Base-by-base conservation (phyloP, 2,113 vertebrate genomes). In the Podocnemis expansa region DNA sequence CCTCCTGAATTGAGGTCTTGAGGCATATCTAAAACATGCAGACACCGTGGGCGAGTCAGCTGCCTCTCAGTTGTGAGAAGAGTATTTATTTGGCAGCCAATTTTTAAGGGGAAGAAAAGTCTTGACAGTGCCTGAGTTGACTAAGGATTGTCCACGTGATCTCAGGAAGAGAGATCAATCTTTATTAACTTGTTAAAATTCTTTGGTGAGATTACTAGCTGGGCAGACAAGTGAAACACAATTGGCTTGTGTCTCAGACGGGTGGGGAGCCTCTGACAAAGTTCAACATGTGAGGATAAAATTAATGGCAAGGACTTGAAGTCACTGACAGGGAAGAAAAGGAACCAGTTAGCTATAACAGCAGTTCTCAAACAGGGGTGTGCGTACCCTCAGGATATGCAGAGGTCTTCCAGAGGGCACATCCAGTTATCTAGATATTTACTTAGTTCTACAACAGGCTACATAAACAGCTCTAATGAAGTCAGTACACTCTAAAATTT, bases 161-260 rank as follows among this genome's bases (percentile, higher is more conserved):
- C 86, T 94, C 45, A 86, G 91, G 85, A 97, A 86, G 80, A 70
- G 47, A 70, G 95, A 92, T 95, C 95, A 88, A 95, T 97, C 96
- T 94, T 91, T 56, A 94, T 93, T 93, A 97, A 90, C 87, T 92
- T 38, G 78, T 87, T 38, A 38, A 88, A 93, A 89, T 89, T 34
- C 84, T 96, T 86, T 0, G 10, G 96, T 91, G 94, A 91, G 93
- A 93, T 94, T 91, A 84, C 21, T 87, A 1, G 16, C 54, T 91
- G 89, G 2, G 80, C 56, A 86, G 96, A 89, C 47, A 78, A 2
- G 16, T 1, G 38, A 94, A 89, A 43, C 8, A 17, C 86, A 94
- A 52, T 1, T 87, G 92, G 94, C 88, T 73, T 2, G 6, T 49
- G 54, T 31, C 80, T 92, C 89, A 2, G 2, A 82, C 22, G 84